Percentiles rank a stretch among this genome's conserved stretches.
Evolutionary conservation across 2,113 vertebrate species (phyloP).

Genomic region (Emydocephalus ijimae): DNA sequence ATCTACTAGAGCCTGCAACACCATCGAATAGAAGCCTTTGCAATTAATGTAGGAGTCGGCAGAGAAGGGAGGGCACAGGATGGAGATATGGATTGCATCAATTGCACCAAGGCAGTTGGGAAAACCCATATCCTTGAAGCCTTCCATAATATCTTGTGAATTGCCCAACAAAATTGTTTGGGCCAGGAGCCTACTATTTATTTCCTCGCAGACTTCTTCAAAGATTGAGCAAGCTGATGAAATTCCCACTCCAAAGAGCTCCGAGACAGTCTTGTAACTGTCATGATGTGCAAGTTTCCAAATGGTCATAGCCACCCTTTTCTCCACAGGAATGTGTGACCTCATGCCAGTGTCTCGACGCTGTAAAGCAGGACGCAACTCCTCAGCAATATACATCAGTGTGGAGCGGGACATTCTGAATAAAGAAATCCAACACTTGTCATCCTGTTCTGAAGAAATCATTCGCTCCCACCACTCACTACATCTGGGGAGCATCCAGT

Average conservation of each 20-base stretch:
- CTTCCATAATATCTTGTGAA: slow-evolving; percentile 12
- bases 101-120: slow-evolving; percentile 24
- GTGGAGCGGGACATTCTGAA: slow-evolving; percentile 13
- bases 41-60: slow-evolving; percentile 30
- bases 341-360: slow-evolving; percentile 26
- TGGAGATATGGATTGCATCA: slow-evolving; percentile 24
- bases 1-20: slow-evolving; percentile 26
- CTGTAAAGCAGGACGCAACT: slow-evolving; percentile 23
- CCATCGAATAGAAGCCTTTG: slow-evolving; percentile 30
- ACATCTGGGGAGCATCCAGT: slow-evolving; percentile 35
- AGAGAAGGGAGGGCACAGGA: slow-evolving; percentile 18
- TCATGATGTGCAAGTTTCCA: slow-evolving; percentile 24
- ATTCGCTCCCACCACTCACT: slow-evolving; percentile 54
- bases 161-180: slow-evolving; percentile 19
- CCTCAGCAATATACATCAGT: slow-evolving; percentile 20
- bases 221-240: slow-evolving; percentile 23
- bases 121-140: slow-evolving; percentile 26
- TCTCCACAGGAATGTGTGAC: slow-evolving; percentile 25
- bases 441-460: neutral
- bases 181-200: slow-evolving; percentile 24
- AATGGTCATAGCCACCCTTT: slow-evolving; percentile 26
- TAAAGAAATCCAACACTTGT: slow-evolving; percentile 18
- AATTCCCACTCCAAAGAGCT: slow-evolving; percentile 28
- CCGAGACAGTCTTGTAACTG: slow-evolving; percentile 23
- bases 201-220: slow-evolving; percentile 25